These are phyloP conservation scores for Lophius piscatorius DNA, from an alignment of 2,113 vertebrate genomes.

Conservation along the genomic window DNA sequence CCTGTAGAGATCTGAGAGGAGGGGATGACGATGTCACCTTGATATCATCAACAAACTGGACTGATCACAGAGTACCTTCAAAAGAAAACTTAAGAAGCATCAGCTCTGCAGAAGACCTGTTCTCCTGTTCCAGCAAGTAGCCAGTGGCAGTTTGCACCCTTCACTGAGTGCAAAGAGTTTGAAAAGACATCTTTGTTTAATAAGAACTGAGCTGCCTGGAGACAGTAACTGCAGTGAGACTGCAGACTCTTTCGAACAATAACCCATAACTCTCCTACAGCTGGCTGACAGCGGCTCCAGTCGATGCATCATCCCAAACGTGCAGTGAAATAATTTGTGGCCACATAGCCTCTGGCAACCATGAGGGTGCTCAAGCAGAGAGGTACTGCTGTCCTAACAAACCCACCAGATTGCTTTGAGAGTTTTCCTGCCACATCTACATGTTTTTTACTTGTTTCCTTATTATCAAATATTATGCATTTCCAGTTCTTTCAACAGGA, in stretches of 20 bases:
- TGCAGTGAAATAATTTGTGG: conserved; percentile 34
- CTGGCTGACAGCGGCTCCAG: conserved; percentile 18
- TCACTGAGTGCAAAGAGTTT: conserved; percentile 14
- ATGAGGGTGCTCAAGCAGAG: conserved; percentile 7
- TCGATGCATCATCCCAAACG: conserved; percentile 35
- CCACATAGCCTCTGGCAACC: conserved; percentile 25
- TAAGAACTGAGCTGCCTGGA: conserved; percentile 27
- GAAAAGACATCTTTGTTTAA: conserved; percentile 34
- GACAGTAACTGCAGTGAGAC: conserved; percentile 18
- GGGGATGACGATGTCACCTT: neutral
- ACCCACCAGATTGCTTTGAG: conserved; percentile 4
- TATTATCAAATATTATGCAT: conserved; percentile 15
- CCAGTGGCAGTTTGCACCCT: conserved; percentile 34
- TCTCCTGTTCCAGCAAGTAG: conserved; percentile 9
- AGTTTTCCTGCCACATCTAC: neutral
- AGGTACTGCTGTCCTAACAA: conserved; percentile 10
- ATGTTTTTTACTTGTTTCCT: neutral
- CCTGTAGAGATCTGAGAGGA: conserved; percentile 12
- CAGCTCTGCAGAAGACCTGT: neutral
- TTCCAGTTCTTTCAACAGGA: conserved; percentile 4
- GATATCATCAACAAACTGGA: conserved; percentile 23
- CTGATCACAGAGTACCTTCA: conserved; percentile 4
- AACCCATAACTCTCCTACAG: conserved; percentile 11
- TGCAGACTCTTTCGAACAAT: conserved; percentile 22
- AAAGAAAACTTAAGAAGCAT: conserved; percentile 1